Base-by-base conservation (phyloP, 1,140 invertebrate genomes). In the Rhyacophila brunnea region DNA sequence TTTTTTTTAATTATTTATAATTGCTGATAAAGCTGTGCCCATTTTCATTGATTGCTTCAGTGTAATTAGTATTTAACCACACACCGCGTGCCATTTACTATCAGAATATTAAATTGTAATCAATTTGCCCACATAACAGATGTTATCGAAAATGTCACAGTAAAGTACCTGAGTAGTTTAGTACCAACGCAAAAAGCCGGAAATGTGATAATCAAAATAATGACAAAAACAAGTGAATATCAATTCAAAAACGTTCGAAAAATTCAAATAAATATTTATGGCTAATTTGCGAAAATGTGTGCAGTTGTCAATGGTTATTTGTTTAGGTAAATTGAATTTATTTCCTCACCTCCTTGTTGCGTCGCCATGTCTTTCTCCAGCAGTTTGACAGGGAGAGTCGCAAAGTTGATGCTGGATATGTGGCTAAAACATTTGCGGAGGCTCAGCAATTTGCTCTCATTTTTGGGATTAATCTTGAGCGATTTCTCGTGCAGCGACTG, bases 111-210 rank as follows among this genome's bases (percentile, higher is more conserved):
- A 48, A 42, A 48, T 42, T 54, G 36, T 52, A 59, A 7, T 23
- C 56, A n/a, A n/a, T n/a, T n/a, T n/a, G 62, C 57, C 62, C 62
- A 59, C 62, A 64, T 64, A 63, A 64, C 62, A 64, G 62, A 59
- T 64, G 62, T 64, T 64, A 55, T 58, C 54, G 23, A 58, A 58
- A 62, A 47, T 57, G 53, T 50, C 53, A 56, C n/a, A n/a, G n/a
- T n/a, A n/a, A n/a, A n/a, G n/a, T n/a, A n/a, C n/a, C n/a, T n/a
- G n/a, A 61, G 34, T 44, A 44, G 40, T 58, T 35, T n/a, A 35
- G 46, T 42, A 9, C 9, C 10, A 18, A 36, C 15, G 36, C 18
- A 17, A 23, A n/a, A 15, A 11, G 38, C 14, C 28, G 19, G 46
- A 55, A 53, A 53, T 42, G 10, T 35, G 46, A 48, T 45, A 1